Evolutionary conservation across 1,140 invertebrate species (phyloP), one percentile per base, ranked within the genome.

Genomic region (Subanguina moxae): DNA sequence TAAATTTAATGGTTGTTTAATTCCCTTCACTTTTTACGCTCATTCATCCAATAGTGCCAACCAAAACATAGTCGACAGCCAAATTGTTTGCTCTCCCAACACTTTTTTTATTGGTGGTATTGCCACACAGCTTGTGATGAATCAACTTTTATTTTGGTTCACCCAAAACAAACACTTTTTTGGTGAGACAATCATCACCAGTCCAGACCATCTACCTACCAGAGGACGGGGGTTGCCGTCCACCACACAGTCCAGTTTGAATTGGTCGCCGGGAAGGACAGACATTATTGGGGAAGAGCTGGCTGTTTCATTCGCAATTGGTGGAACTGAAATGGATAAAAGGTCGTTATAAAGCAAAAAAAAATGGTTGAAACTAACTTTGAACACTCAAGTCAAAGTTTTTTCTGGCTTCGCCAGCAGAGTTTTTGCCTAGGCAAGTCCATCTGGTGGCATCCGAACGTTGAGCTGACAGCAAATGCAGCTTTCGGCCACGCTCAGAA

Each of bases 211-310:
- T 28, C 42, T 23, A 77, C 76, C 15, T 76, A 52, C 48, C 48
- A 21, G 67, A 13, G 84, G 83, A 15, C 46, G 57, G 0, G 85
- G 85, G 62, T 77, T 80, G 0, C 84, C 85, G 11, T 74, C 76
- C 5, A 82, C 84, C 9, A 78, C 78, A 65, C 85, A 86, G 27
- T 80, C 79, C 13, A 86, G 66, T 9, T 79, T 67, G 1, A 82
- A 62, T n/a, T 80, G 72, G 27, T 72, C 68, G 62, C 83, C 82
- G 3, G 82, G 72, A 30, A 84, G 74, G 0, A 83, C 82, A 0
- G 77, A 77, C 0, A 82, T 78, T 9, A 81, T 70, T 15, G 69
- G 25, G 0, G 65, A 57, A 0, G 83, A 67, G 7, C 75, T 75
- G 1, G 62, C 13, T 0, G 76, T 68, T n/a, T 80, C 78, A 62